phyloP scores from a whole-genome alignment of 1,140 invertebrate species.

The Drosophila paulistorum region DNA sequence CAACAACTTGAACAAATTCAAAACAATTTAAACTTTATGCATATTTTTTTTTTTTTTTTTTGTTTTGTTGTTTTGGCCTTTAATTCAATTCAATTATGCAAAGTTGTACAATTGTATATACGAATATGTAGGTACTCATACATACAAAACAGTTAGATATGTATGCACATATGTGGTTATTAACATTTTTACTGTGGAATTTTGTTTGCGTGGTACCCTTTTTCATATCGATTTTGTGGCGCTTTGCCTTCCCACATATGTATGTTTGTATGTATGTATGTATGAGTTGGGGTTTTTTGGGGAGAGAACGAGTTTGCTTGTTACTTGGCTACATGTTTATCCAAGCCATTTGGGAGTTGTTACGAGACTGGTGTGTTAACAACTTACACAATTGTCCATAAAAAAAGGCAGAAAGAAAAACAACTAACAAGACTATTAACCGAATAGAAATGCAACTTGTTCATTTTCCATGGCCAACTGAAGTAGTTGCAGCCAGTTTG shows the following conservation, averaged over 20 bases:
- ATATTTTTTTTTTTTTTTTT: background rate
- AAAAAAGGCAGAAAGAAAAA: conserved; percentile 14
- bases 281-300: no score
- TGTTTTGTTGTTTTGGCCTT: background rate
- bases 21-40: conserved; percentile 1
- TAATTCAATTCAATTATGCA: conserved; percentile 5
- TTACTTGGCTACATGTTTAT: conserved; percentile 29
- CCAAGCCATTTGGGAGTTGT: conserved; percentile 5
- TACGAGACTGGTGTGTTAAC: background rate
- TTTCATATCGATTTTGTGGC: conserved; percentile 49
- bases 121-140: background rate
- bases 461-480: conserved; percentile 1
- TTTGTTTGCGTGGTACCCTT: conserved; percentile 47
- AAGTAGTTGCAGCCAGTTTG: background rate
- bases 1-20: conserved; percentile 1
- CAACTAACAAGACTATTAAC: conserved; percentile 7
- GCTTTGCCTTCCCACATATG: conserved; percentile 1
- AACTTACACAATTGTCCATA: conserved; percentile 50
- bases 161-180: conserved; percentile 25
- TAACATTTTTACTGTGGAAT: conserved; percentile 44
- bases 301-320: conserved; percentile 22
- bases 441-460: background rate
- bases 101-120: background rate
- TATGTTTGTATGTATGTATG: no score
- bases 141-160: conserved; percentile 28